phyloP scores from a whole-genome alignment of 2,888 invertebrate species.

The Athetis lepigone region DNA sequence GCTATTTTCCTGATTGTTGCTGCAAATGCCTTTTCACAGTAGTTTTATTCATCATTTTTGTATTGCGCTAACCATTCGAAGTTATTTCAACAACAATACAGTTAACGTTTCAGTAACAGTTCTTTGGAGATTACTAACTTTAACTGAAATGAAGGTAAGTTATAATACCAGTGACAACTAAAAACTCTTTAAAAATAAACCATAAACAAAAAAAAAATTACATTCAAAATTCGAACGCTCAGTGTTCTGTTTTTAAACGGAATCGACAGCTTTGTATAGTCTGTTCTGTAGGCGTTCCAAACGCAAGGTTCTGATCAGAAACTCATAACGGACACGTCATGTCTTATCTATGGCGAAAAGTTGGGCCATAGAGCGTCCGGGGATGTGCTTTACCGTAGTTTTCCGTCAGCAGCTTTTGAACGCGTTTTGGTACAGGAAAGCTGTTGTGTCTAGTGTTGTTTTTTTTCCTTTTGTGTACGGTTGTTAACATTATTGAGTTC shows the following conservation, averaged over 20 bases:
- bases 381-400: conserved; percentile 45
- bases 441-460: conserved; percentile 26
- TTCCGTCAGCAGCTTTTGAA: conserved; percentile 39
- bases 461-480: conserved; percentile 12
- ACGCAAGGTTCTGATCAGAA: conserved; percentile 82
- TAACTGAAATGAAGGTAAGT: too few species aligned
- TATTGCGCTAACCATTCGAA: neutral
- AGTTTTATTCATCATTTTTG: conserved; percentile 9
- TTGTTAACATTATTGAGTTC: neutral
- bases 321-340: conserved; percentile 86
- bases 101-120: neutral
- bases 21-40: conserved; percentile 5
- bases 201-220: conserved; percentile 4
- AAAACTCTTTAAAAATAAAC: neutral
- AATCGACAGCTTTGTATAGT: conserved; percentile 65
- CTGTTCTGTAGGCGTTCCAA: conserved; percentile 72
- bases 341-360: conserved; percentile 82
- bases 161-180: neutral
- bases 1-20: conserved; percentile 3
- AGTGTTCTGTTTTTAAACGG: conserved; percentile 63
- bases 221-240: conserved; percentile 45
- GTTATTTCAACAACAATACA: neutral
- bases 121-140: too few species aligned
- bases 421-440: conserved; percentile 28
- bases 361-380: conserved; percentile 69